Conservation (phyloP, 1,140 invertebrate genomes). For the Drosophila grimshawi region DNA sequence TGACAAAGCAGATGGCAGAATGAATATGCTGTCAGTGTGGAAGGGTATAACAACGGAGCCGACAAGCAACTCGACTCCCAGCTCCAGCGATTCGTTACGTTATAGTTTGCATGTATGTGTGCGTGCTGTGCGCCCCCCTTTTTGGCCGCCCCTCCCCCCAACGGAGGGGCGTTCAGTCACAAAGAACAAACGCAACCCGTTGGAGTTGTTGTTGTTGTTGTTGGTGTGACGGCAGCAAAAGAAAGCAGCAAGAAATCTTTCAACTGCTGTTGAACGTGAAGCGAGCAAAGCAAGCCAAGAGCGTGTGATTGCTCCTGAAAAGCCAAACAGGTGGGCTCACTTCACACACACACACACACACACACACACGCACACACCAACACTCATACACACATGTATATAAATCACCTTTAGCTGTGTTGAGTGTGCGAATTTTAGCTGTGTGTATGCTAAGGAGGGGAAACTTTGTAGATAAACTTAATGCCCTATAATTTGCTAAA, state of each 20-base stretch:
- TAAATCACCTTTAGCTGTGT: conserved; percentile 32
- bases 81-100: conserved; percentile 60
- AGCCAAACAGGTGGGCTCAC: conserved; percentile 61
- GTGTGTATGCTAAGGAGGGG: conserved; percentile 23
- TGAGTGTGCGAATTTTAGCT: conserved; percentile 32
- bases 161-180: conserved; percentile 57
- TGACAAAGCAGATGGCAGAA: too few relatives aligned
- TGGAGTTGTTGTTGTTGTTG: conserved; percentile 49
- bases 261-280: conserved; percentile 50
- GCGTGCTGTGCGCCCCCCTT: conserved; percentile 25
- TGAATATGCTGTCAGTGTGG: background rate
- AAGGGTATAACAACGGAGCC: conserved; percentile 17
- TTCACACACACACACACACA: conserved; percentile 22
- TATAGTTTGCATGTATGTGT: conserved; percentile 17
- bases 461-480: background rate
- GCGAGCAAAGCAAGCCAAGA: conserved; percentile 32
- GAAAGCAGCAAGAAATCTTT: conserved; percentile 70
- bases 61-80: conserved; percentile 50
- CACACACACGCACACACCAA: conserved; percentile 21
- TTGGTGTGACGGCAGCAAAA: conserved; percentile 37
- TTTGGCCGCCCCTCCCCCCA: conserved; percentile 25
- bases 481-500: conserved; percentile 27
- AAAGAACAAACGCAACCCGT: conserved; percentile 69
- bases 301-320: conserved; percentile 76
- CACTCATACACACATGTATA: conserved; percentile 15